Conservation (phyloP, 2,888 invertebrate genomes). For the Megaustenia siamemsis region DNA sequence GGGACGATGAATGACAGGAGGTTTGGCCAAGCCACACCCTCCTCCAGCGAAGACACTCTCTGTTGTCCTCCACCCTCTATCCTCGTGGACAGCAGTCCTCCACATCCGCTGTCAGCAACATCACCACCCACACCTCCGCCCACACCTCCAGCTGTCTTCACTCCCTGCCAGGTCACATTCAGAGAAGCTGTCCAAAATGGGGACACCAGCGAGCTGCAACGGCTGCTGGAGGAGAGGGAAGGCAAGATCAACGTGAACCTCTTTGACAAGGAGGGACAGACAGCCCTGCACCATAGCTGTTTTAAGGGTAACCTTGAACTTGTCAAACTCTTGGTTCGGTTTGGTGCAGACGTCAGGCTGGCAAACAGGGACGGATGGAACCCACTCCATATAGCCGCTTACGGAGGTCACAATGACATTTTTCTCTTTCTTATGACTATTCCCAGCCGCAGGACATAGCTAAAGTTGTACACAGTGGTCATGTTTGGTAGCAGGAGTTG, state of each 20-base stretch:
- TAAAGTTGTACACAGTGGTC: too few species aligned
- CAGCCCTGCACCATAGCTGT: conserved; percentile 79
- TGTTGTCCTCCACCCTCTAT: conserved; percentile 21
- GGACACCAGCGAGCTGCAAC: conserved; percentile 75
- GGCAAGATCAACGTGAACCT: conserved; percentile 79
- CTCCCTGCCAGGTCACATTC: conserved; percentile 75
- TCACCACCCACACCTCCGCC: conserved; percentile 36
- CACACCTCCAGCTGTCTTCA: conserved; percentile 51
- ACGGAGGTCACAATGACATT: conserved; percentile 79
- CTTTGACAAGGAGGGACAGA: conserved; percentile 80
- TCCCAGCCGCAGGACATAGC: conserved; percentile 35
- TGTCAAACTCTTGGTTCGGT: conserved; percentile 80
- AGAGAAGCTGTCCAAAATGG: conserved; percentile 78
- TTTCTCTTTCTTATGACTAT: conserved; percentile 70
- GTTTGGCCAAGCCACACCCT: conserved; percentile 14
- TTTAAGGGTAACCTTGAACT: conserved; percentile 80
- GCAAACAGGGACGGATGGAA: conserved; percentile 81
- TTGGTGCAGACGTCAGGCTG: conserved; percentile 80
- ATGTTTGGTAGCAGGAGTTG: too few species aligned
- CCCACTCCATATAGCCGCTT: conserved; percentile 79
- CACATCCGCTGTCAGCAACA: neutral
- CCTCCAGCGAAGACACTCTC: conserved; percentile 12
- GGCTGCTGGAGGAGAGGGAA: conserved; percentile 76
- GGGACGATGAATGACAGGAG: conserved; percentile 47
- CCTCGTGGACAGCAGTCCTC: neutral